Evolutionary conservation across 2,888 invertebrate genomes (phyloP).

Genomic region (Dolichopus griseipennis): DNA sequence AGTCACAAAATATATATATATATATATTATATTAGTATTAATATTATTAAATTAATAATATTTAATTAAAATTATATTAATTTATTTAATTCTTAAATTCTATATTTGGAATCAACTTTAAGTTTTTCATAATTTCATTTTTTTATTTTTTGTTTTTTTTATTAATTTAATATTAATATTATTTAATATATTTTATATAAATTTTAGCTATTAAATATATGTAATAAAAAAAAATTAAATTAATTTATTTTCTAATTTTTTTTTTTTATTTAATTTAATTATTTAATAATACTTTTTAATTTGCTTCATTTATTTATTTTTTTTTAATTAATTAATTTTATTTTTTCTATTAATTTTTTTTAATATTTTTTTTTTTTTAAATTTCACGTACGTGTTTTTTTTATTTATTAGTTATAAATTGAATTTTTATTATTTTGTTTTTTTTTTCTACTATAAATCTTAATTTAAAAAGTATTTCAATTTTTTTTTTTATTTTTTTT

Average conservation of each 20-base stretch:
- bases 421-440: no score
- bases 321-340: background rate
- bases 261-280: no score
- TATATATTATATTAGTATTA: background rate
- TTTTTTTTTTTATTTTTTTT: background rate
- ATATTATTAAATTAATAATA: background rate
- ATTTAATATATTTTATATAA: background rate
- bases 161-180: background rate
- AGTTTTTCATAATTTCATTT: background rate
- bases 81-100: background rate
- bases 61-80: background rate
- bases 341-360: background rate
- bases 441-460: background rate
- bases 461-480: background rate
- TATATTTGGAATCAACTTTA: slow-evolving; percentile 4
- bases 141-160: background rate
- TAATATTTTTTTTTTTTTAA: background rate
- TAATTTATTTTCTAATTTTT: no score
- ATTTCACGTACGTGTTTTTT: no score
- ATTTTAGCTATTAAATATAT: slow-evolving; percentile 3
- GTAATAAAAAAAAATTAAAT: background rate
- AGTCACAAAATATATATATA: background rate
- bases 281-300: no score
- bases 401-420: no score
- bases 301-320: background rate